Evolutionary conservation across 2,113 vertebrate genomes (phyloP), one percentile per base, ranked within the genome.

Genomic region (Chaetorhynchus papuensis): DNA sequence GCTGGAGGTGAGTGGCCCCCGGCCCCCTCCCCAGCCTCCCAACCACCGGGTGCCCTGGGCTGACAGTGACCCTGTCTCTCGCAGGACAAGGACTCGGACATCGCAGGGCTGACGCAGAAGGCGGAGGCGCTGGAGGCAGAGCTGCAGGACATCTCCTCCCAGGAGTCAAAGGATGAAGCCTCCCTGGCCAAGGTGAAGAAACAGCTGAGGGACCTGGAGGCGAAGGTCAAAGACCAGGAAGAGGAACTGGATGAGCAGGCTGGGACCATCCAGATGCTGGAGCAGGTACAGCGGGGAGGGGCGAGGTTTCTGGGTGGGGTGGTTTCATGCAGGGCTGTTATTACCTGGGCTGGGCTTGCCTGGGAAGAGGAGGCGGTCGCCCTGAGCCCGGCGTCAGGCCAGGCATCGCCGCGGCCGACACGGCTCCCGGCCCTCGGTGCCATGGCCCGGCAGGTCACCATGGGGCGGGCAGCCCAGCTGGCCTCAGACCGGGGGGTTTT

Each of bases 171-270:
- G 96, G 99, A 99, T 1, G 99, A 99, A 53, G 99, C 99, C 6
- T 99, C 99, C 4, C 96, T 99, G 69, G 98, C 99, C 96, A 99
- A 99, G 97, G 98, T 99, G 87, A 99, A 98, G 97, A 99, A 99
- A 97, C 99, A 99, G 96, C 98, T 99, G 39, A 98, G 99, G 15
- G 99, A 99, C 96, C 96, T 99, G 91, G 99, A 99, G 94, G 99
- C 99, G 15, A 99, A 99, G 94, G 98, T 98, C 89, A 99, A 99
- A 90, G 99, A 99, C 96, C 99, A 99, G 96, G 99, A 99, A 96
- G 99, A 99, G 88, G 99, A 99, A 96, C 98, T 99, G 81, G 99
- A 99, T 4, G 99, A 99, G 90, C 99, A 99, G 97, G 99, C 99
- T 3, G 99, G 99, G 53, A 98, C 98, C 93, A 99, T 99, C 96